Conservation (phyloP, 2,113 vertebrate species). For the Elephantulus edwardii region DNA sequence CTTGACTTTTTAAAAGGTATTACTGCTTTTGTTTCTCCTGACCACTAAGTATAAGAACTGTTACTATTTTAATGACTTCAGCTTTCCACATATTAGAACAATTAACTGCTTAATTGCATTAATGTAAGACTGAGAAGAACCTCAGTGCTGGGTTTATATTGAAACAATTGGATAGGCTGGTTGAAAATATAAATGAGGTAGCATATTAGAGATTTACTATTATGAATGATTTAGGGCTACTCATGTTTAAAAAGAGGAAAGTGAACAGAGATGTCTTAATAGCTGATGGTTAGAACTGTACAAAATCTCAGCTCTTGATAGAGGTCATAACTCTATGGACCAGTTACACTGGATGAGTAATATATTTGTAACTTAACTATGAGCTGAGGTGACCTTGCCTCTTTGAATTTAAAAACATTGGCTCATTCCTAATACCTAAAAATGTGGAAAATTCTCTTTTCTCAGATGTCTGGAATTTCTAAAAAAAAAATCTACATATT, state of each 20-base stretch:
- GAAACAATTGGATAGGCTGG: not conserved
- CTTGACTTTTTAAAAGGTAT: conserved; percentile 9
- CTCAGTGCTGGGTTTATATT: conserved; percentile 16
- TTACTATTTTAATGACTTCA: conserved; percentile 49
- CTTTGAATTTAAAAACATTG: not conserved
- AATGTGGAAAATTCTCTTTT: not conserved
- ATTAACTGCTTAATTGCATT: conserved; percentile 55
- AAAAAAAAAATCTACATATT: no score
- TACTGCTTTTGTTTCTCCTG: conserved; percentile 39
- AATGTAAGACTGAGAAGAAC: not conserved
- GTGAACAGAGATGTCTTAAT: conserved; percentile 18
- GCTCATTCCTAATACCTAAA: not conserved
- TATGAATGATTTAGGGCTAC: conserved; percentile 49
- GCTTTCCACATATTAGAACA: conserved; percentile 34
- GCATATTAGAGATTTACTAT: conserved; percentile 29
- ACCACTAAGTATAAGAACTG: conserved; percentile 10
- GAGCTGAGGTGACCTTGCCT: not conserved
- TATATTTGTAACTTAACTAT: conserved; percentile 21
- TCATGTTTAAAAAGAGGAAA: conserved; percentile 28
- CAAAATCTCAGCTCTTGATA: conserved; percentile 16
- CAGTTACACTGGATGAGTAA: not conserved
- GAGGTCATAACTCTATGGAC: conserved; percentile 32
- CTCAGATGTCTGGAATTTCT: not conserved
- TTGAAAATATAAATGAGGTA: conserved; percentile 1
- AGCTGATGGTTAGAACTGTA: conserved; percentile 23